phyloP scores from a whole-genome alignment of 35 echinoderm and acorn worm species.

The Holothuria glaberrima region DNA sequence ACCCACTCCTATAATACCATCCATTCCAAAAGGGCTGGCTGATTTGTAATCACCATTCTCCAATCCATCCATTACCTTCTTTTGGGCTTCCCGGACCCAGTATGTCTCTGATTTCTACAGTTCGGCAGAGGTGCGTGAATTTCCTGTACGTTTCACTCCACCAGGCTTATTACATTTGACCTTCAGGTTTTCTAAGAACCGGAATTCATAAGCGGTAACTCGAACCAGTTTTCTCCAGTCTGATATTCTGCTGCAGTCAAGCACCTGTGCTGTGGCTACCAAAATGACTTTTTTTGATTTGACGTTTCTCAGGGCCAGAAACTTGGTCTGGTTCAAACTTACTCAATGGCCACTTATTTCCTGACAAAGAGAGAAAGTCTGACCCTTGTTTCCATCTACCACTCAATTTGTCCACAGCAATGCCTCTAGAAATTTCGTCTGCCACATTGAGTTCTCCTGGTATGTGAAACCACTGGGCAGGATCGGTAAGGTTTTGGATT shows the following conservation, averaged over 20 bases:
- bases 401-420: conserved; percentile 10
- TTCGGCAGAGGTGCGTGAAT: conserved; percentile 41
- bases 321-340: conserved; percentile 5
- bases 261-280: background rate
- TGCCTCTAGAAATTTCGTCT: conserved; percentile 67
- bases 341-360: conserved; percentile 62
- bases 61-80: conserved; percentile 2
- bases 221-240: conserved; percentile 66
- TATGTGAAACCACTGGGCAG: conserved; percentile 13
- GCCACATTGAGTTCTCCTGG: conserved; percentile 70
- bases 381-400: conserved; percentile 62
- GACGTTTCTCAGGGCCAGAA: conserved; percentile 19
- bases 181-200: conserved; percentile 55
- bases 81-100: conserved; percentile 48
- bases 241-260: conserved; percentile 50
- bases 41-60: conserved; percentile 67
- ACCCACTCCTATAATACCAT: conserved; percentile 29
- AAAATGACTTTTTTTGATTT: conserved; percentile 26
- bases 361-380: conserved; percentile 51
- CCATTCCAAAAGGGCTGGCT: conserved; percentile 51
- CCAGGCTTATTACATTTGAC: background rate
- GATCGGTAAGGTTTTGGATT: conserved; percentile 66
- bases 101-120: conserved; percentile 35
- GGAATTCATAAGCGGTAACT: conserved; percentile 70
- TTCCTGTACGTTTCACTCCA: background rate